A percentile compares a stretch with the other conserved stretches of the same genome.
Conservation (phyloP, 2,113 vertebrate species). For the Montifringilla adamsi region DNA sequence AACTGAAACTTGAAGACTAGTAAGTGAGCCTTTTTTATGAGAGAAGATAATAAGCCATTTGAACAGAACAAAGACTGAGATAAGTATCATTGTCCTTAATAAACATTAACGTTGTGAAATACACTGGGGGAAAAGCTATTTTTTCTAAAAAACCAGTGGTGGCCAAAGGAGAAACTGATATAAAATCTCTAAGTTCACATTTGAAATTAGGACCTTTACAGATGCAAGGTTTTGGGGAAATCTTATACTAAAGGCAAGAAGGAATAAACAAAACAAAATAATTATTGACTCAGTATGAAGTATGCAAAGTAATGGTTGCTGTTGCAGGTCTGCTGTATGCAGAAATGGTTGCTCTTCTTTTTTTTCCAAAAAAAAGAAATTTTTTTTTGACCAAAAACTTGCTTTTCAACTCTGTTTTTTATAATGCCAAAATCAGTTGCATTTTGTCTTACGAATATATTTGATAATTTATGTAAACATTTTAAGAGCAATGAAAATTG, state of each 20-base stretch:
- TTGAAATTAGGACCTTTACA: neutral
- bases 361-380: neutral
- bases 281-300: neutral
- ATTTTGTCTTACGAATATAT: neutral
- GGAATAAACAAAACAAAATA: neutral
- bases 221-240: neutral
- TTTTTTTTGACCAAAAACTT: neutral
- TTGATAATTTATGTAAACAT: neutral
- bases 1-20: neutral
- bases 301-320: neutral
- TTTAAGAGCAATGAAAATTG: neutral
- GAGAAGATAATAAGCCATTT: neutral
- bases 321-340: neutral
- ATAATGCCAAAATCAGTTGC: neutral
- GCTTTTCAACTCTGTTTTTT: neutral
- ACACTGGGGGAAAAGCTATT: accelerated
- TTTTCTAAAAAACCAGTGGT: neutral
- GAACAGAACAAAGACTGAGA: neutral
- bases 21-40: neutral
- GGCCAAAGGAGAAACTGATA: neutral
- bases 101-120: neutral
- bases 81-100: neutral
- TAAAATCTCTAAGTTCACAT: neutral
- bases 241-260: neutral
- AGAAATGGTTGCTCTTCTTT: too few relatives aligned